Conservation (phyloP, 1,140 invertebrate species). For the Nilaparvata lugens region DNA sequence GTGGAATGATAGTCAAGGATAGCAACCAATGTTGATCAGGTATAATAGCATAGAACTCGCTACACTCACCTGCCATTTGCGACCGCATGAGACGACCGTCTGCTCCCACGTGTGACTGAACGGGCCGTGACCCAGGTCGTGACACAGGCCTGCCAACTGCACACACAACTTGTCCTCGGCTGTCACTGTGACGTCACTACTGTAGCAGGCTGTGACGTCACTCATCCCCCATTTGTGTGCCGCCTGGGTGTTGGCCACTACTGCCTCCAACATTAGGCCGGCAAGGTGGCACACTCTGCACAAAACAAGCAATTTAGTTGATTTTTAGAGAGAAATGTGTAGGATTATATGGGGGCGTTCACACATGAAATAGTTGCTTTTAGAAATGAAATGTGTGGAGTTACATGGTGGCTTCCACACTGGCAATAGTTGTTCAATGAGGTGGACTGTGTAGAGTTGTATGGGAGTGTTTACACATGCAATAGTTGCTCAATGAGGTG, state of each 20-base stretch:
- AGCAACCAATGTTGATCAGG: not conserved
- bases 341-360: not conserved
- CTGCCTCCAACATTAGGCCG: constrained; percentile 25
- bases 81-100: constrained; percentile 29
- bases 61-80: constrained; percentile 34
- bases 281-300: constrained; percentile 31
- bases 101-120: constrained; percentile 53
- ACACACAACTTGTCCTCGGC: constrained; percentile 30
- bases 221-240: too few relatives aligned
- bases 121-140: constrained; percentile 60
- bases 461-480: too few relatives aligned
- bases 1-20: too few relatives aligned
- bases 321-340: not conserved
- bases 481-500: too few relatives aligned
- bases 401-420: too few relatives aligned
- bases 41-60: too few relatives aligned
- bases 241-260: not conserved
- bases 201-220: not conserved
- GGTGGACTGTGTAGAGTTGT: too few relatives aligned
- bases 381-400: too few relatives aligned
- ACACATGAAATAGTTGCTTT: not conserved
- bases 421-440: too few relatives aligned
- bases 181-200: constrained; percentile 1
- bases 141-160: constrained; percentile 53
- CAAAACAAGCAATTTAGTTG: not conserved